Evolutionary conservation across 2,797 vertebrate genomes (phyloP), one percentile per base, ranked within the genome.

Genomic region (Sciurus carolinensis): DNA sequence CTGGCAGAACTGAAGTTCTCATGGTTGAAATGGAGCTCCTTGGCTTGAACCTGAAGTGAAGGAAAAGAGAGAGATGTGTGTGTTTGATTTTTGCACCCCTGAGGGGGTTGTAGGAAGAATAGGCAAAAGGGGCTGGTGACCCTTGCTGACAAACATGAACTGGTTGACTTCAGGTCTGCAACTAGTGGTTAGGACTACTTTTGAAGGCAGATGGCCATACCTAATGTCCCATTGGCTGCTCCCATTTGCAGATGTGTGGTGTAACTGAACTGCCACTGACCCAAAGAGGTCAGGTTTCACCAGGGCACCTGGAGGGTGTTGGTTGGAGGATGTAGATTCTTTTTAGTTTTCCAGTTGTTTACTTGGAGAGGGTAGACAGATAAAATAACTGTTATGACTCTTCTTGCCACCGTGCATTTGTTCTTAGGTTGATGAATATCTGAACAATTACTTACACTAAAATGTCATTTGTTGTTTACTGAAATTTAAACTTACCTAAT

Each of bases 101-200:
- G n/a, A 15, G 39, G 33, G 20, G 12, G 1, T 42, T 22, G 2
- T 2, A 0, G 4, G 52, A 44, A 0, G 9, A 22, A 10, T 8
- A 3, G n/a, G 14, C 1, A 7, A 0, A 17, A 4, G 12, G 14
- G 30, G 7, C 52, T 33, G n/a, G 14, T 5, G 7, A 12, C 15
- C 1, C 0, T 50, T 7, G 15, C 17, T 71, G 36, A 22, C 28
- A 36, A 1, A 17, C 22, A 22, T 0, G 22, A 30, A 26, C 20
- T 0, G 47, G 1, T 9, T 18, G 33, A 28, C 8, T 54, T 39
- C 59, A 50, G 8, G 30, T 75, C 7, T 80, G 66, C 30, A 12
- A 5, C 0, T 33, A 4, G n/a, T 4, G 28, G 33, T 12, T 39
- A 28, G 22, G 44, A 1, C 14, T 7, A 6, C 66, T n/a, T 22